phyloP scores from a whole-genome alignment of 2,113 vertebrate genomes.

The Sylvietta virens region DNA sequence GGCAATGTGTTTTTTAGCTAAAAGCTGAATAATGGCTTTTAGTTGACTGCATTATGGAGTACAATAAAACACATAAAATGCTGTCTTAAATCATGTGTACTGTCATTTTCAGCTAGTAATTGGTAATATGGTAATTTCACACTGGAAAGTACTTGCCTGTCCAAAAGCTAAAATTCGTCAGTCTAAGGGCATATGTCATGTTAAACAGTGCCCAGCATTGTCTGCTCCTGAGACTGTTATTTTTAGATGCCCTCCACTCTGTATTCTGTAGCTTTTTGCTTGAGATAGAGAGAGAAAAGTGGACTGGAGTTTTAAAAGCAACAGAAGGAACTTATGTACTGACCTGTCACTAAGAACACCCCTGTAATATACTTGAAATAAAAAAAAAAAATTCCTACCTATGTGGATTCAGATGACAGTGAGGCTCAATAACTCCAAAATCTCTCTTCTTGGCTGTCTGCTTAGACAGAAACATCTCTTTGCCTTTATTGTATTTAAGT shows the following conservation, averaged over 20 bases:
- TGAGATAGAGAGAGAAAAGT: background rate
- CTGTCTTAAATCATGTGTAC: background rate
- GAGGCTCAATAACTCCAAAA: background rate
- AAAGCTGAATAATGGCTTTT: background rate
- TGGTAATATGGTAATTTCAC: background rate
- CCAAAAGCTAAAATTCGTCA: background rate
- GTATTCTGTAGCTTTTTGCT: background rate
- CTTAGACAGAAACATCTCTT: background rate
- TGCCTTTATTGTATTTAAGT: background rate
- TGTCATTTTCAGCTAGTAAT: background rate
- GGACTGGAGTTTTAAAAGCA: background rate
- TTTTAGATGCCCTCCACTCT: background rate
- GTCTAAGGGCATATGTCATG: background rate
- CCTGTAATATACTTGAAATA: background rate
- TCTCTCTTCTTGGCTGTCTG: background rate
- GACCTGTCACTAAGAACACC: background rate
- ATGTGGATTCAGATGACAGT: background rate
- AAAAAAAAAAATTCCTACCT: background rate
- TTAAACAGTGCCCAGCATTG: background rate
- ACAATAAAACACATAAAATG: background rate
- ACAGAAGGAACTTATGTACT: background rate
- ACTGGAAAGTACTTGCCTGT: background rate
- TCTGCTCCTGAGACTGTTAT: background rate
- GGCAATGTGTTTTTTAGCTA: background rate
- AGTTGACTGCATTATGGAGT: background rate